These are phyloP conservation scores for Drepana arcuata DNA, from an alignment of 1,140 invertebrate species.

Conservation along the genomic window DNA sequence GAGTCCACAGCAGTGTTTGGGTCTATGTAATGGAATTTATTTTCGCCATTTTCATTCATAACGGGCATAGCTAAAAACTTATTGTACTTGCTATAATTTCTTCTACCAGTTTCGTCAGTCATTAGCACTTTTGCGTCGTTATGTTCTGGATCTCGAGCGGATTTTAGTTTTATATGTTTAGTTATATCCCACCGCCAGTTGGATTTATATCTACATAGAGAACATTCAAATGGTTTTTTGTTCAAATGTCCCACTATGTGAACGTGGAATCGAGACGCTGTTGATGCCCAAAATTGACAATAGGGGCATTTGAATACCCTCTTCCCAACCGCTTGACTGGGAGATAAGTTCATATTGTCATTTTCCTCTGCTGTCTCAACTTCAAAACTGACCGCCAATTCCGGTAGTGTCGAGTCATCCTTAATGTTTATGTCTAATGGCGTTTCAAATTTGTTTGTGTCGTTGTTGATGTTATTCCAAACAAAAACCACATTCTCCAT, in stretches of 20 bases:
- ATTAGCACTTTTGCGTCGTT: conserved; percentile 85
- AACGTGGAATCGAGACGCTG: conserved; percentile 92
- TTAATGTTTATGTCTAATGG: conserved; percentile 60
- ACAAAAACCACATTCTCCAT: conserved; percentile 85
- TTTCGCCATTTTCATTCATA: conserved; percentile 69
- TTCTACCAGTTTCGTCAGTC: conserved; percentile 91
- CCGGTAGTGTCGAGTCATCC: conserved; percentile 54
- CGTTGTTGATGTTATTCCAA: conserved; percentile 76
- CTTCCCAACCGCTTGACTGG: conserved; percentile 64
- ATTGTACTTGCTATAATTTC: conserved; percentile 94
- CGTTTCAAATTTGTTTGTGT: conserved; percentile 47
- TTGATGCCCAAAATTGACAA: conserved; percentile 91
- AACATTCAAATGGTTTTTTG: conserved; percentile 96
- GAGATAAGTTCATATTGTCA: conserved; percentile 58
- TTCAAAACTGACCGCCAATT: conserved; percentile 36
- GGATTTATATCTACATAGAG: conserved; percentile 91
- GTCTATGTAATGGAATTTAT: conserved; percentile 57
- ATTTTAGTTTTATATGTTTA: conserved; percentile 94
- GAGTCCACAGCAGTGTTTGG: conserved; percentile 38
- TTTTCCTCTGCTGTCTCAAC: conserved; percentile 54
- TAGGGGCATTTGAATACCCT: conserved; percentile 92
- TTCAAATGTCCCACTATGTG: conserved; percentile 94
- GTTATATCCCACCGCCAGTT: conserved; percentile 98
- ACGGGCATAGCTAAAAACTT: conserved; percentile 85
- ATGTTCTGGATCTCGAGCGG: conserved; percentile 85